Evolutionary conservation across 1,140 invertebrate species (phyloP), one percentile per base, ranked within the genome.

Genomic region (Drosophila bocqueti): DNA sequence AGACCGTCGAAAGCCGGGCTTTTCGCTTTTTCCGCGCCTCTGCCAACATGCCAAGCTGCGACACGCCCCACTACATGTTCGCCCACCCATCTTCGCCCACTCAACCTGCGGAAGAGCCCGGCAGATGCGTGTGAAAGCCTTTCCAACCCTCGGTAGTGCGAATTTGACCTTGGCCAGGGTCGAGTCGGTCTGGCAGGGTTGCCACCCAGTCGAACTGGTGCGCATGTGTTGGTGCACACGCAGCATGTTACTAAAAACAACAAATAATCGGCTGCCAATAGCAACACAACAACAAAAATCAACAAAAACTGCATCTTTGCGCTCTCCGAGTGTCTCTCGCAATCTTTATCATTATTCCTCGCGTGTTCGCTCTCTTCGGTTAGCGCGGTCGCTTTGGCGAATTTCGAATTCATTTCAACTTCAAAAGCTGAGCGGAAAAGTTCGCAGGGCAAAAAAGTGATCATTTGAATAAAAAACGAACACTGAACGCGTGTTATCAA

Each of bases 351-450:
- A 34, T 36, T 49, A 26, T 21, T 36, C 3, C 29, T 40, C 13
- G 46, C 38, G 45, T n/a, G 34, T 24, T 26, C 42, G 21, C 50
- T 34, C 63, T 57, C 46, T 15, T 62, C 64, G 66, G 34, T 66
- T 65, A 55, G 72, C 64, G 77, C 55, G 68, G 45, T 76, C 43
- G 62, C 66, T 40, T 40, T 58, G 34, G 36, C 49, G 21, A 52
- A 46, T 52, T 76, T 40, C 18, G 29, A 36, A 57, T 81, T 87
- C 69, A 87, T 71, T 89, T 81, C 81, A 89, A 82, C 68, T 90
- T 84, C 77, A 90, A 71, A 67, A 78, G 80, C 67, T 68, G 50
- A 73, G 78, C 85, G 74, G 75, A 75, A 84, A 81, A 81, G 84
- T 84, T 84, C 24, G 26, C 3, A 59, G 13, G 26, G 64, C 13